A percentile compares a stretch with the other conserved stretches of the same genome.
phyloP scores from a whole-genome alignment of 1,140 invertebrate species.

The Ostrea edulis region DNA sequence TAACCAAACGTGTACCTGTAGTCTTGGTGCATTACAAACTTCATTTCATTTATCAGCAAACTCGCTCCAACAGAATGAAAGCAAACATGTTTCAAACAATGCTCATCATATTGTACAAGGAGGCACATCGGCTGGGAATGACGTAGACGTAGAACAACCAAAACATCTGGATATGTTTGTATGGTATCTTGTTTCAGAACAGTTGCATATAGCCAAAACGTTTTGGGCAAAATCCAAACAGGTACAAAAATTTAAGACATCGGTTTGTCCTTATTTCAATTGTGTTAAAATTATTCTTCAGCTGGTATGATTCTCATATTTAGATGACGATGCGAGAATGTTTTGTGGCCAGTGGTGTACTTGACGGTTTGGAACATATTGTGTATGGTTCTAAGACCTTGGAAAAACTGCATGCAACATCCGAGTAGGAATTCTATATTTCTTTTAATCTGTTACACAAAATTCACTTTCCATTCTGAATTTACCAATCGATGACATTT shows the following conservation, averaged over 20 bases:
- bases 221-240: constrained; percentile 18
- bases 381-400: not conserved
- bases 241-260: not conserved
- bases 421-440: not conserved
- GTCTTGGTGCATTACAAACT: not conserved
- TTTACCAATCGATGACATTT: not conserved
- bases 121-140: not conserved
- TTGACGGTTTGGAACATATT: constrained; percentile 3
- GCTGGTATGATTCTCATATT: not conserved
- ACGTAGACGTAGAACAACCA: not conserved
- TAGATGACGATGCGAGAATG: constrained; percentile 18
- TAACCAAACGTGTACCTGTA: not conserved
- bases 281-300: not conserved
- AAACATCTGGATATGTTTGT: not conserved
- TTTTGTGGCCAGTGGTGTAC: not conserved
- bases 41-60: not conserved
- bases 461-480: not conserved
- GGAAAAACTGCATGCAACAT: not conserved
- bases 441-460: not conserved
- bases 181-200: constrained; percentile 17
- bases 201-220: not conserved
- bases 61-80: not conserved
- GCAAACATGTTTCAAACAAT: not conserved
- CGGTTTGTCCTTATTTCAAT: not conserved
- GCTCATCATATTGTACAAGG: not conserved